These are phyloP conservation scores for Drosophila gunungcola DNA, from an alignment of 1,140 invertebrate species.

Conservation along the genomic window DNA sequence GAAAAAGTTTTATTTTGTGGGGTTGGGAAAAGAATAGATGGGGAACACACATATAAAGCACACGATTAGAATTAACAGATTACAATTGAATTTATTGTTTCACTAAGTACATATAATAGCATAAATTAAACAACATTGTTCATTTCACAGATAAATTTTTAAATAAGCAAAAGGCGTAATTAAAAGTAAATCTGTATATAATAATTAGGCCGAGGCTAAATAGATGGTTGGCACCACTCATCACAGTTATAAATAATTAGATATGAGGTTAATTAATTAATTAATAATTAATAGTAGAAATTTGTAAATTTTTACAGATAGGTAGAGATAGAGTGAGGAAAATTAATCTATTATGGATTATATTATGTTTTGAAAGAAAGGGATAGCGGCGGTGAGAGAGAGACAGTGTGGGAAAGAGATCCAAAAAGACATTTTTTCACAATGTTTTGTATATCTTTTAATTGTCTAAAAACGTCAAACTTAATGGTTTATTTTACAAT, in stretches of 20 bases:
- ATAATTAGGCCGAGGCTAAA: slow-evolving; percentile 38
- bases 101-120: slow-evolving; percentile 63
- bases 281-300: slow-evolving; percentile 33
- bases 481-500: slow-evolving; percentile 63
- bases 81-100: slow-evolving; percentile 44
- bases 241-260: slow-evolving; percentile 34
- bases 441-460: slow-evolving; percentile 53
- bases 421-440: slow-evolving; percentile 83
- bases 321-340: slow-evolving; percentile 6
- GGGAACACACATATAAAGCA: slow-evolving; percentile 44
- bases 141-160: slow-evolving; percentile 31
- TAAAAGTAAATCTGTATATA: slow-evolving; percentile 35
- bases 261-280: slow-evolving; percentile 26
- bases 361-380: slow-evolving; percentile 20
- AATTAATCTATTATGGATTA: slow-evolving; percentile 27
- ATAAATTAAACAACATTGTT: slow-evolving; percentile 53
- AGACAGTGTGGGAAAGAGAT: slow-evolving; percentile 67
- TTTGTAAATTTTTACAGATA: slow-evolving; percentile 42
- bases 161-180: slow-evolving; percentile 44
- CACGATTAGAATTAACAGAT: slow-evolving; percentile 41
- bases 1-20: neutral
- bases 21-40: slow-evolving; percentile 6
- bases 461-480: slow-evolving; percentile 57
- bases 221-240: slow-evolving; percentile 23
- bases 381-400: slow-evolving; percentile 28